Conservation (phyloP, 2,113 vertebrate genomes). For the Nerophis lumbriciformis region DNA sequence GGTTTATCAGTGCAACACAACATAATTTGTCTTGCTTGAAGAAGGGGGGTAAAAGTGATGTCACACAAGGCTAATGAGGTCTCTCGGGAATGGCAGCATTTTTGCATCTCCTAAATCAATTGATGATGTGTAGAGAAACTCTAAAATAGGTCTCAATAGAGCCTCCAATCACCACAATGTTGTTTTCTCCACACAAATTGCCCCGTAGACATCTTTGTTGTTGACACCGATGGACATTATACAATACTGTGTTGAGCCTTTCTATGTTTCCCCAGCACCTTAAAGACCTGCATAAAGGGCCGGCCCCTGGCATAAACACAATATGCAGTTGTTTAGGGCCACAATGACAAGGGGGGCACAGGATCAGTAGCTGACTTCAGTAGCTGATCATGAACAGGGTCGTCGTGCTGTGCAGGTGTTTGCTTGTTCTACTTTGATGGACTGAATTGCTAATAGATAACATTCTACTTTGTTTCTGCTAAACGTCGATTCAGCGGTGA, state of each 20-base stretch:
- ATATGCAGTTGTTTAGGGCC: no score
- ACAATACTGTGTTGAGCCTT: conserved; percentile 4
- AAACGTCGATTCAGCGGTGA: no score
- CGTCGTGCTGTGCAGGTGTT: no score
- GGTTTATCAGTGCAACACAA: neutral
- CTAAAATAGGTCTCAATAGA: conserved; percentile 1
- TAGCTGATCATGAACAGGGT: no score
- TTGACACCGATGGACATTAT: conserved; percentile 21
- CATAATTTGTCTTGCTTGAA: conserved; percentile 1
- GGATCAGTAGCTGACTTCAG: no score
- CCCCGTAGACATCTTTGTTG: conserved; percentile 3
- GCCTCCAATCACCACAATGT: neutral
- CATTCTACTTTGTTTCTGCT: no score
- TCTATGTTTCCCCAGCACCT: conserved; percentile 14
- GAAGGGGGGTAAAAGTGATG: neutral
- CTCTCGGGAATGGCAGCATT: neutral
- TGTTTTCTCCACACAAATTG: conserved; percentile 5
- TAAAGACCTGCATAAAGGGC: conserved; percentile 8
- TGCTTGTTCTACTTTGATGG: no score
- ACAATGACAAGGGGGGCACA: no score
- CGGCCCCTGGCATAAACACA: no score
- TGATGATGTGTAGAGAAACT: neutral
- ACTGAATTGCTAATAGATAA: no score
- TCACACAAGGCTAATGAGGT: neutral
- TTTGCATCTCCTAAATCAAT: conserved; percentile 2